Evolutionary conservation across 2,113 vertebrate species (phyloP).

Genomic region (Albula glossodonta): DNA sequence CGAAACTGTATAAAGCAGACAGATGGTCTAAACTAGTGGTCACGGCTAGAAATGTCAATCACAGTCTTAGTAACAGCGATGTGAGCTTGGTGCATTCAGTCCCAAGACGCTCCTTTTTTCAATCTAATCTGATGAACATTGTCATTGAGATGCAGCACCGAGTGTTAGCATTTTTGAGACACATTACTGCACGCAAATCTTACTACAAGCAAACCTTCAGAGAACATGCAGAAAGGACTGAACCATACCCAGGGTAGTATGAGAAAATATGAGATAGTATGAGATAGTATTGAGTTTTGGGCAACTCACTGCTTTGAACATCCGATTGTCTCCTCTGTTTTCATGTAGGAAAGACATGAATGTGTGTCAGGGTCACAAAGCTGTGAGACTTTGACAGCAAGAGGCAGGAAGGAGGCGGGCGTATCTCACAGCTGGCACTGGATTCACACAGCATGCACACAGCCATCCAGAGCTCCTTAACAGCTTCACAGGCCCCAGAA

Average conservation of each 20-base stretch:
- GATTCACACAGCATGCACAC: background rate
- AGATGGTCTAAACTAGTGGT: background rate
- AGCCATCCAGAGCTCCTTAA: background rate
- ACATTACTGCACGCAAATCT: background rate
- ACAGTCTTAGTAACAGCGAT: background rate
- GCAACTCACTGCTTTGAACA: background rate
- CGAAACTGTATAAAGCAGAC: background rate
- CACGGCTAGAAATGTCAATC: background rate
- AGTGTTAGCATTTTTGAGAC: background rate
- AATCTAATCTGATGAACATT: background rate
- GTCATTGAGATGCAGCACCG: background rate
- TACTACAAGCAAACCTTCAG: background rate
- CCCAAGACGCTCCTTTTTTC: background rate
- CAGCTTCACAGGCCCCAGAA: background rate
- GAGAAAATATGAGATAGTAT: too few relatives aligned
- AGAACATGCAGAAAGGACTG: background rate
- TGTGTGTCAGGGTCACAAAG: background rate
- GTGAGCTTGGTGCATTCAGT: background rate
- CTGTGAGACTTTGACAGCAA: background rate
- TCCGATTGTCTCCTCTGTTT: background rate
- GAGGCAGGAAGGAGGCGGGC: background rate
- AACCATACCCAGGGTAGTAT: background rate
- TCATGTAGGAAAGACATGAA: background rate
- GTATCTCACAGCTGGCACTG: background rate
- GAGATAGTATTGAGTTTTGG: background rate